Evolutionary conservation across 2,888 invertebrate genomes (phyloP), one percentile per base, ranked within the genome.

Genomic region (Cerceris ruficornis): DNA sequence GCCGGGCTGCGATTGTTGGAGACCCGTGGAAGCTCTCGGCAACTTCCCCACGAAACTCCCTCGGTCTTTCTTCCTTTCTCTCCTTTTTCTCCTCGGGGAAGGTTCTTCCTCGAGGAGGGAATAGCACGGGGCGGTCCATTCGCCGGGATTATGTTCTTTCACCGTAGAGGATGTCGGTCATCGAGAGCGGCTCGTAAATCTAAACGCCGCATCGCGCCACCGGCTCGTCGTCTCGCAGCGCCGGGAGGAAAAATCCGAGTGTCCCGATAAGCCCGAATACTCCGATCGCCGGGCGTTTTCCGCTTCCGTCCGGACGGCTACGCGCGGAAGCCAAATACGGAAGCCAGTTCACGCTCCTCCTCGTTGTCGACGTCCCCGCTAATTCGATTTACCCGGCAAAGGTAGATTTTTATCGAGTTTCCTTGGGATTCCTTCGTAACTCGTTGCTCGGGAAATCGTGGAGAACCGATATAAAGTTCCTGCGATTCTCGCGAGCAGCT

Each of bases 121-220:
- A n/a, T 28, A 13, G 7, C 54, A 60, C 5, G 28, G 41, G 9
- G 39, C 54, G 67, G 55, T 61, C 80, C 66, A 80, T 77, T 77
- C 77, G 46, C 64, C 41, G 28, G 74, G 77, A 77, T 77, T 77
- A 74, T 50, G 68, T 68, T 74, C 74, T 74, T 61, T 66, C 65
- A 65, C 43, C 54, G 60, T n/a, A 11, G 57, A 39, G 58, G 65
- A 80, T 69, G 75, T 69, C 59, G 80, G 80, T 71, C 72, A 66
- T 67, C 60, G 70, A 67, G 77, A 79, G 72, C 52, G 68, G 60
- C 50, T 42, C 69, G 73, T 75, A 80, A 80, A 83, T 80, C 65
- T 60, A 69, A 13, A 61, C 65, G 68, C 42, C 50, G 14, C 54
- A 6, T 28, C 14, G 49, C 28, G 28, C 28, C 28, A 28, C 28